Conservation (phyloP, 2,888 invertebrate species). For the Dynastes maya region DNA sequence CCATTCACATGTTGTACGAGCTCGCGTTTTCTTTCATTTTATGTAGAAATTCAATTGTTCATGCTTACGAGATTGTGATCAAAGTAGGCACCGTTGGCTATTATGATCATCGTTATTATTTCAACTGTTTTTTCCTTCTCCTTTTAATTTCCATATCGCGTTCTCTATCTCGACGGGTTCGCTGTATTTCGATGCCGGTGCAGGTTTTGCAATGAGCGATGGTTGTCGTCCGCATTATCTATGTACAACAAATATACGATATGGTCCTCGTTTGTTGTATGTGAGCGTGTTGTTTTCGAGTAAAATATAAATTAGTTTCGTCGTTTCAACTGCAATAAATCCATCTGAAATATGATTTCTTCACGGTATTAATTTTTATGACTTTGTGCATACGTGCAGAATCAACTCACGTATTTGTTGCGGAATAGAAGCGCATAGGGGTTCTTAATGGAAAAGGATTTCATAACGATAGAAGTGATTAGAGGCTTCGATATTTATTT, state of each 20-base stretch:
- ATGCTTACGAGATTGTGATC: slow-evolving; percentile 37
- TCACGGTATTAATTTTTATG: background rate
- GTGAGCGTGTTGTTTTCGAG: slow-evolving; percentile 3
- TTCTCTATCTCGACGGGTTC: slow-evolving; percentile 20
- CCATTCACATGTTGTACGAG: background rate
- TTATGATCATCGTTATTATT: slow-evolving; percentile 37
- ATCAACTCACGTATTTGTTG: no score
- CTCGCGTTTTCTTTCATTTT: slow-evolving; percentile 15
- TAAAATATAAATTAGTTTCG: background rate
- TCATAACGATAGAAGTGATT: no score
- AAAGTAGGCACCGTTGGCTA: slow-evolving; percentile 24
- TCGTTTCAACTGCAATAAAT: background rate
- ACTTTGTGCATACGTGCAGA: no score
- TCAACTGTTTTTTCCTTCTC: slow-evolving; percentile 28
- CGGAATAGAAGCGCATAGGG: no score
- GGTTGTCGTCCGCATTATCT: slow-evolving; percentile 19
- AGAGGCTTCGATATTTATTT: no score
- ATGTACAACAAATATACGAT: slow-evolving; percentile 5
- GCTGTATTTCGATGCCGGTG: background rate
- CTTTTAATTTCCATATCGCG: slow-evolving; percentile 34
- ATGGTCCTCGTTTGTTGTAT: background rate
- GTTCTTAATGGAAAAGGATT: no score
- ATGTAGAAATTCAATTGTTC: slow-evolving; percentile 44
- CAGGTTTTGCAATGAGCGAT: slow-evolving; percentile 9
- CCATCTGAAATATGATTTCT: slow-evolving; percentile 5